Evolutionary conservation across 2,797 vertebrate species (phyloP).

Genomic region (Orientallactaga sibirica): DNA sequence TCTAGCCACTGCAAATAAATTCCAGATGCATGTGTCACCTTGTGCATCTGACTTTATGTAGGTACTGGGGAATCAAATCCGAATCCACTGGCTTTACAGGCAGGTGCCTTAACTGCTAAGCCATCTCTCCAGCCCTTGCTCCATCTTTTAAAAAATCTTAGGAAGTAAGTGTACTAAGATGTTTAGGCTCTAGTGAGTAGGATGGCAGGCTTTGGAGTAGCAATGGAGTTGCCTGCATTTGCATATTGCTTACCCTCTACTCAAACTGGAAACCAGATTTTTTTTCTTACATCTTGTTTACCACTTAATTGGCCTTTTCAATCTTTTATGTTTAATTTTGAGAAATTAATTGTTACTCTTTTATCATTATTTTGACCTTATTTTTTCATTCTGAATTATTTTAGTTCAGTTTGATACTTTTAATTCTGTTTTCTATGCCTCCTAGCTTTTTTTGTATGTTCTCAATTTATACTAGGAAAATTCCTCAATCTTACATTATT

Average conservation of each 20-base stretch:
- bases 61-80: too few relatives aligned
- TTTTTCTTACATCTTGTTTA: neutral
- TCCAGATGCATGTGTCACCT: too few relatives aligned
- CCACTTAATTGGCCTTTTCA: neutral
- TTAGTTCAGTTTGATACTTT: neutral
- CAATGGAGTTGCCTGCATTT: neutral
- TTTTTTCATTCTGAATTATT: neutral
- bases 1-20: too few relatives aligned
- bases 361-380: neutral
- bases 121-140: too few relatives aligned
- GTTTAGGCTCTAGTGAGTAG: neutral
- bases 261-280: neutral
- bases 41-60: too few relatives aligned
- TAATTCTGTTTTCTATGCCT: neutral
- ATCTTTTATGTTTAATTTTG: neutral
- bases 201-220: neutral
- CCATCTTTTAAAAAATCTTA: neutral
- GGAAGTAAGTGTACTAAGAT: neutral
- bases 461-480: neutral
- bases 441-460: neutral
- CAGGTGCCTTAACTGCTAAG: too few relatives aligned
- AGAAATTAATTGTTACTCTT: slow-evolving; percentile 18
- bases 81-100: too few relatives aligned
- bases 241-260: neutral
- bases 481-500: neutral